Evolutionary conservation across 2,113 vertebrate genomes (phyloP), one percentile per base, ranked within the genome.

Genomic region (Pardalotus punctatus): DNA sequence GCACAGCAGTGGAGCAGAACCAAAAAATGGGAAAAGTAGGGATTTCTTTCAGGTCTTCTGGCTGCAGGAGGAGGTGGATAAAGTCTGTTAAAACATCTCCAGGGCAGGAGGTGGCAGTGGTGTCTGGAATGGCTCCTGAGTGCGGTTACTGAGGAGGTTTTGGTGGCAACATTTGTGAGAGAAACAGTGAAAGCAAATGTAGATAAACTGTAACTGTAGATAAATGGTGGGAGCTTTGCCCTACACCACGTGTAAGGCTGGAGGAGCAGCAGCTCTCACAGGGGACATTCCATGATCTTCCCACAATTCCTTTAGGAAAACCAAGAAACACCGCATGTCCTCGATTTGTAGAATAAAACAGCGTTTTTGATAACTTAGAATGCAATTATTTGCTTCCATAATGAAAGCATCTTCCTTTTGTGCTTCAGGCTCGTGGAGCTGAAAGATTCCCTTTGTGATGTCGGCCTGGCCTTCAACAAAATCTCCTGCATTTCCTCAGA

Each of bases 391-490:
- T 69, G 35, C 90, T 94, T 38, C 28, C 19, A 1, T 24, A 61
- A 36, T 31, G 17, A 16, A 22, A 69, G 2, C 40, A 1, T 47
- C 1, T 86, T 72, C 62, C 0, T 66, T 43, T 72, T 94, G 92
- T 82, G 21, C 97, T 98, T 57, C 97, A 99, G 99, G 97, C 97
- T 99, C 35, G 29, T 97, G 79, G 98, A 99, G 90, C 93, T 99
- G 86, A 98, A 98, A 11, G 98, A 98, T 28, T 98, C 98, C 0
- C 56, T 99, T 22, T 98, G 96, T 80, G 99, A 99, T 71, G 82
- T 99, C 81, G 99, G 97, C 94, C 97, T 99, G 72, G 98, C 98
- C 78, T 99, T 99, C 98, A 99, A 99, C 97, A 99, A 97, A 92
- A 97, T 99, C 81, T 97, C 97, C n/a, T 97, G 81, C 64, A 29